Conservation (phyloP, 2,888 invertebrate species). For the Lasioglossum figueresi region DNA sequence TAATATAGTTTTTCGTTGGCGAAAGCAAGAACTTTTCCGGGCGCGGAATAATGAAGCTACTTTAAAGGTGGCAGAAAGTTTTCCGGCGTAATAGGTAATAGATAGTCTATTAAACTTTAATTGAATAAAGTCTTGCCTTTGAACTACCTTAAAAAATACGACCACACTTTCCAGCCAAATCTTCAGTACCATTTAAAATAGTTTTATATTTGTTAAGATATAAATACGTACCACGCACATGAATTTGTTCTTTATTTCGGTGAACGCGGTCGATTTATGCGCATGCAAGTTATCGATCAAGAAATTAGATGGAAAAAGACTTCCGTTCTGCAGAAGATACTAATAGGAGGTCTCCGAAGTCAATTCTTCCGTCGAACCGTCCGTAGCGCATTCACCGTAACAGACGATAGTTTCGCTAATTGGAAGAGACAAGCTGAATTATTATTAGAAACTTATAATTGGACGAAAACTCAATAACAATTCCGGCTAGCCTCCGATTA, state of each 20-base stretch:
- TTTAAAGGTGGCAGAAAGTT: not conserved
- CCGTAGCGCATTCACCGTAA: not conserved
- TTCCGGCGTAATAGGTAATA: not conserved
- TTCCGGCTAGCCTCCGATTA: not conserved
- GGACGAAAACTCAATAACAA: conserved; percentile 16
- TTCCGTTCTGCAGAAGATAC: not conserved
- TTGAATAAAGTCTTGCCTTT: not conserved
- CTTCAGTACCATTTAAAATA: not conserved
- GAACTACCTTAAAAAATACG: not conserved
- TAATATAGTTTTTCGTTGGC: not conserved
- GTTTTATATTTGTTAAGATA: not conserved
- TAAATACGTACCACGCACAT: not conserved
- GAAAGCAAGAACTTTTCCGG: not conserved
- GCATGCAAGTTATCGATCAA: not conserved
- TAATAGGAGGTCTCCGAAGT: conserved; percentile 4
- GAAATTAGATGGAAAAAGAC: not conserved
- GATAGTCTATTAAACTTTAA: conserved; percentile 1
- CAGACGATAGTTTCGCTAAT: conserved; percentile 12
- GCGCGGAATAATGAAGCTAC: not conserved
- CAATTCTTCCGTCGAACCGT: not conserved
- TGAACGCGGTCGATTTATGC: not conserved
- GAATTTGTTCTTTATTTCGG: not conserved
- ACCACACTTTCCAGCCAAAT: not conserved
- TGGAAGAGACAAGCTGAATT: conserved; percentile 14
- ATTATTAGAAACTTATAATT: conserved; percentile 15